Base-by-base conservation (phyloP, 2,888 invertebrate genomes). In the Cactoblastis cactorum region DNA sequence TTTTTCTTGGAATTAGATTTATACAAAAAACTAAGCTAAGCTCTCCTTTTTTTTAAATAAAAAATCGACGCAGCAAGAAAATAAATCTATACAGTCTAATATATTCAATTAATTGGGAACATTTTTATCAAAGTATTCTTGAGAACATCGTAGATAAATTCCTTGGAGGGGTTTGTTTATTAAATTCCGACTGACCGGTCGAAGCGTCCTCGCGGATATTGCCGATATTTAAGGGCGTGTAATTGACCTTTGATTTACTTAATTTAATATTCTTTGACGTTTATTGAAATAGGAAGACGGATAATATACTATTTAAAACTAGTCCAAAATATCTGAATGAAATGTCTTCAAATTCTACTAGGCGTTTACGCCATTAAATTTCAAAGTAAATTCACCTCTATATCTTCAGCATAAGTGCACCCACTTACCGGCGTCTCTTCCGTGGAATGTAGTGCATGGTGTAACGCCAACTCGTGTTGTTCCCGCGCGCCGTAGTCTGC, bases 391-490 rank as follows among this genome's bases (percentile, higher is more conserved):
- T n/a, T n/a, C n/a, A n/a, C n/a, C n/a, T n/a, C n/a, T n/a, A n/a
- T n/a, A n/a, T n/a, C n/a, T n/a, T n/a, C n/a, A n/a, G n/a, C n/a
- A n/a, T n/a, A n/a, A n/a, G n/a, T n/a, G n/a, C n/a, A n/a, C n/a
- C n/a, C 3, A 77, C 84, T 70, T 86, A 94, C 83, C 92, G 93
- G 76, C 46, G 87, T 71, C 56, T 88, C 88, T 52, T 94, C 93
- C 1, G 94, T 92, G 67, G 94, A 93, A 61, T 95, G 94, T 51
- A 96, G 88, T n/a, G 95, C 95, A 77, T 95, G 95, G 74, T 96
- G 96, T 48, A 96, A 82, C 46, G 94, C 94, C 59, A 96, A 88
- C 54, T 96, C 93, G 66, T 96, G 95, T 61, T 92, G 92, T 54
- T 92, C 92, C 50, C 92, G 75, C 1, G 93, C 91, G 0, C 91